Conservation (phyloP, 2,797 vertebrate species). For the Oreortyx pictus region DNA sequence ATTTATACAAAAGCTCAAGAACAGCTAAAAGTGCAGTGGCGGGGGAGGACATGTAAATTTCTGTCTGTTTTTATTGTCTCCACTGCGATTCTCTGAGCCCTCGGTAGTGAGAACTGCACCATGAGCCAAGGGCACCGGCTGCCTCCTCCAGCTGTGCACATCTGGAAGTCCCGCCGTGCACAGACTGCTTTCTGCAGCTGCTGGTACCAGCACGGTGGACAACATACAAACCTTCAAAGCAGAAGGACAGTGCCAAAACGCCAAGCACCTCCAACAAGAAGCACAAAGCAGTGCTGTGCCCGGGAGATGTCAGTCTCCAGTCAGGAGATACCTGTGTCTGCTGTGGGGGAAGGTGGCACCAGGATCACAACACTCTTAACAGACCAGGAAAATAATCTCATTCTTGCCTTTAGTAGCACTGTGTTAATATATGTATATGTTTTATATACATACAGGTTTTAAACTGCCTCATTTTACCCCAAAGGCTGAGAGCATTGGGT, state of each 20-base stretch:
- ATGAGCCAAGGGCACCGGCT: accelerated
- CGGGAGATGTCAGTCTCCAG: background rate
- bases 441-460: background rate
- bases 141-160: background rate
- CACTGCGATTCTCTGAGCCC: background rate
- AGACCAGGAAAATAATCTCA: background rate
- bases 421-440: background rate
- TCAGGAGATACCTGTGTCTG: background rate
- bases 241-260: background rate
- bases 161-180: background rate
- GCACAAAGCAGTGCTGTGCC: background rate
- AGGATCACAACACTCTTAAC: accelerated
- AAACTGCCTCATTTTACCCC: background rate
- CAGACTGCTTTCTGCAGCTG: background rate
- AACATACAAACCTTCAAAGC: background rate
- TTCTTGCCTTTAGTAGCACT: background rate
- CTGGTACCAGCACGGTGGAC: accelerated
- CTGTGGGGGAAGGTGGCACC: background rate
- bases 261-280: background rate
- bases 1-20: background rate
- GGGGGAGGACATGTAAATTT: background rate
- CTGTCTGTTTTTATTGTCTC: background rate
- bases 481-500: background rate
- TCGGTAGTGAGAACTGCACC: background rate
- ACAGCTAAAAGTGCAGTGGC: background rate